These are phyloP conservation scores for Porites evermanni DNA, from an alignment of 92 coral and sea anemone species.

Conservation along the genomic window DNA sequence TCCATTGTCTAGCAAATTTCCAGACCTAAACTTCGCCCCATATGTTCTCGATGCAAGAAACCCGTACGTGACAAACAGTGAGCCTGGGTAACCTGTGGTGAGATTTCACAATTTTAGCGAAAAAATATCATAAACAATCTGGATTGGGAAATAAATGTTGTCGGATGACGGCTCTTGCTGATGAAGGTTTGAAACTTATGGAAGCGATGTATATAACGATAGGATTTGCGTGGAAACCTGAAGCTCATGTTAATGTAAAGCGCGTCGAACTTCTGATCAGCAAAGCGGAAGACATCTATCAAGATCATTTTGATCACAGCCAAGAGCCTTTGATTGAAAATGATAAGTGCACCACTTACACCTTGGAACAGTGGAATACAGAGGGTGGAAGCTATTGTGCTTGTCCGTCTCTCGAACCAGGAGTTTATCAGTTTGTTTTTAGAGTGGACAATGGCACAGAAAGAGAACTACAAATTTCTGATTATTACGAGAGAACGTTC, in stretches of 20 bases:
- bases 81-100: no score
- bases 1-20: no score
- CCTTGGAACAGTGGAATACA: conserved; percentile 45
- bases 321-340: background rate
- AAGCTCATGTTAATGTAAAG: conserved; percentile 3
- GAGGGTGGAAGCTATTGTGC: conserved; percentile 46
- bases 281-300: conserved; percentile 42
- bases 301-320: conserved; percentile 21
- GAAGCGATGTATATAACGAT: conserved; percentile 13
- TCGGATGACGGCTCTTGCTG: background rate
- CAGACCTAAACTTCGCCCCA: no score
- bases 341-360: conserved; percentile 23
- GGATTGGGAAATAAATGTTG: background rate
- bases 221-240: conserved; percentile 55
- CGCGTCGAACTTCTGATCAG: conserved; percentile 42
- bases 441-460: conserved; percentile 39
- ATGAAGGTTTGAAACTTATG: background rate
- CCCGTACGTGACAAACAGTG: no score
- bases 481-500: conserved; percentile 34
- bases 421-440: conserved; percentile 50
- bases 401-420: conserved; percentile 47
- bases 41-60: no score
- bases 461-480: conserved; percentile 30
- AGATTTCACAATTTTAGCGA: no score
- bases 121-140: no score